Evolutionary conservation across 64 coral and sea anemone genomes (phyloP).

Genomic region (Stichodactyla helianthus): DNA sequence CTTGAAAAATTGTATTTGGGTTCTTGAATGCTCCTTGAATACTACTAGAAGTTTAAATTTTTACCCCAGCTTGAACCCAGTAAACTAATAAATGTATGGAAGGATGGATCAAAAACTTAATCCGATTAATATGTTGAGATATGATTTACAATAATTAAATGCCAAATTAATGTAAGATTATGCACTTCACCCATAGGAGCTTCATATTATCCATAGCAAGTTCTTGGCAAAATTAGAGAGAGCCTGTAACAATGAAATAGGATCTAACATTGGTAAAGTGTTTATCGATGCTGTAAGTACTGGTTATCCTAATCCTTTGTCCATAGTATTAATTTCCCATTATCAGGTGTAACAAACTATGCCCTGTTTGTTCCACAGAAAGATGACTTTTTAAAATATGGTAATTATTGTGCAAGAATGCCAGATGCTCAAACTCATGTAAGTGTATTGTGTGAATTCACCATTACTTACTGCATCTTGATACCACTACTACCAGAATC

Average conservation of each 20-base stretch:
- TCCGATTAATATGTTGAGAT: too few relatives aligned
- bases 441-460: background rate
- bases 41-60: too few relatives aligned
- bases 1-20: too few relatives aligned
- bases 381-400: conserved; percentile 86
- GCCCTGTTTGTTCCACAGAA: conserved; percentile 34
- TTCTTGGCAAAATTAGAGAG: conserved; percentile 67
- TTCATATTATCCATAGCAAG: conserved; percentile 64
- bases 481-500: too few relatives aligned
- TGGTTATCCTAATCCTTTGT: background rate
- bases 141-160: too few relatives aligned
- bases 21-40: too few relatives aligned
- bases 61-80: too few relatives aligned
- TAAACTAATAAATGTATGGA: too few relatives aligned
- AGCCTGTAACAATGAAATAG: conserved; percentile 34
- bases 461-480: too few relatives aligned
- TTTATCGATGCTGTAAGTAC: conserved; percentile 77
- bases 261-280: conserved; percentile 52
- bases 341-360: background rate
- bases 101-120: too few relatives aligned
- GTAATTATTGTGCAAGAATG: conserved; percentile 94
- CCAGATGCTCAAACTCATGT: conserved; percentile 78
- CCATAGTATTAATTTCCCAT: too few relatives aligned
- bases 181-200: conserved; percentile 36
- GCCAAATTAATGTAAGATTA: background rate